A percentile compares a stretch with the other conserved stretches of the same genome.
phyloP scores from a whole-genome alignment of 2,113 vertebrate species.

The human (Homo sapiens) region GRCh38 chr1:32030001-32030500 shows the following conservation, averaged over 20 bases:
- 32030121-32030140: background rate
- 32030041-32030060: background rate
- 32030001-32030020: background rate
- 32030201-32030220: background rate
- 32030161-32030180: slow-evolving; percentile 35
- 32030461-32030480: background rate
- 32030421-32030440: slow-evolving; percentile 86
- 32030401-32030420: slow-evolving; percentile 98
- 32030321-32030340: slow-evolving; percentile 95
- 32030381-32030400: slow-evolving; percentile 98
- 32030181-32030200: background rate
- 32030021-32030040: slow-evolving; percentile 40
- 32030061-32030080: background rate
- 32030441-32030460: background rate
- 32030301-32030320: slow-evolving; percentile 96
- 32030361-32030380: slow-evolving; percentile 98
- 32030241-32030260: slow-evolving; percentile 19
- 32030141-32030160: background rate
- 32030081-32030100: background rate
- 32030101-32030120: background rate
- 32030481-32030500: background rate
- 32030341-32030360: slow-evolving; percentile 96
- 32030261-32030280: slow-evolving; percentile 64
- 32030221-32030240: background rate
- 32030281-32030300: slow-evolving; percentile 88